Evolutionary conservation across 2,888 invertebrate species (phyloP), one percentile per base, ranked within the genome.

Genomic region (Drosophila acutilabella): DNA sequence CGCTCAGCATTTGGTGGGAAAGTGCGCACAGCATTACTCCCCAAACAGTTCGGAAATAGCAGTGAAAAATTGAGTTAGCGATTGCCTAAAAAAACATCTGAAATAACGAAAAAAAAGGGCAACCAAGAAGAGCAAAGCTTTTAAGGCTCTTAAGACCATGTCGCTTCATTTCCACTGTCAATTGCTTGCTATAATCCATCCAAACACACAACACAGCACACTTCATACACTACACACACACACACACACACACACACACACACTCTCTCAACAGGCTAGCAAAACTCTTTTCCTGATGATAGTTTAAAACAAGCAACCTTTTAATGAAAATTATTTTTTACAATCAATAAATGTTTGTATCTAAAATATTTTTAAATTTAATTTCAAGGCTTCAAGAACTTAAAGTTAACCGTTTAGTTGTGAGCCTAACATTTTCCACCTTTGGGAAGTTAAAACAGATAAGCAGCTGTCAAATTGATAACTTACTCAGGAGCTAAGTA

Each of bases 61-160:
- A 67, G 54, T 72, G 80, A 70, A 71, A 74, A 81, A 81, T 81
- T 83, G 83, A 80, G 87, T 86, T 81, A 61, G 60, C 71, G 66
- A 71, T 64, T 71, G 71, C 54, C 53, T 20, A 33, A 16, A 18
- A 53, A 42, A 42, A 33, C 26, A 47, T 16, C 26, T 38, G 6
- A 16, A 40, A 38, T 5, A 16, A 23, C 8, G 10, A 30, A 30
- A 30, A 57, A 64, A 41, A 40, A 57, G 42, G 33, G 14, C 41
- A 66, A 59, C 57, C 23, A 60, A 65, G 36, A 45, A 33, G 54
- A 62, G 64, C 73, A 79, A 84, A 88, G 88, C 82, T 82, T 84
- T 84, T 81, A 84, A 73, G 81, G 68, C 85, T 70, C 68, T 64
- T 78, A 71, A 78, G 69, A 57, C 74, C 66, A 69, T 80, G 69